phyloP scores from a whole-genome alignment of 2,888 invertebrate species.

The Epinotia nisella region DNA sequence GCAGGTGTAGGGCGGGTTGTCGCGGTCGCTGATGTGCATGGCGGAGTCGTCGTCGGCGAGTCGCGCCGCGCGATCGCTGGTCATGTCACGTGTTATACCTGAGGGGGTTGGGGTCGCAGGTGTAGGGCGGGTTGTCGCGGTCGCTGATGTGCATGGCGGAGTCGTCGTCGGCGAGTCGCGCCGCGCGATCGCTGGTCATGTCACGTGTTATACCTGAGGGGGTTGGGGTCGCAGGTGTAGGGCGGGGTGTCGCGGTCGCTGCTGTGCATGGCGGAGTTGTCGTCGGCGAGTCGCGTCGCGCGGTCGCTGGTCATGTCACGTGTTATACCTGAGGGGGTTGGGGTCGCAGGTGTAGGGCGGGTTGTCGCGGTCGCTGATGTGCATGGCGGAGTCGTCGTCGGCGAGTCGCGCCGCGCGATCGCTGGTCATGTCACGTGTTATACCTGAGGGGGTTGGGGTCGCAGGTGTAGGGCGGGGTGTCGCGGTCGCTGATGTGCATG shows the following conservation, averaged over 20 bases:
- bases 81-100: no score
- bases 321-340: constrained; percentile 74
- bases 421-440: neutral
- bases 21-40: no score
- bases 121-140: no score
- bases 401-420: constrained; percentile 58
- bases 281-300: constrained; percentile 58
- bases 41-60: no score
- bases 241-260: constrained; percentile 69
- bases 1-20: no score
- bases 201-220: no score
- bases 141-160: no score
- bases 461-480: constrained; percentile 71
- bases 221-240: no score
- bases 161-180: no score
- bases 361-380: constrained; percentile 69
- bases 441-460: constrained; percentile 81
- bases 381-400: constrained; percentile 73
- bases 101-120: no score
- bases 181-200: no score
- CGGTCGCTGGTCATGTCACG: constrained; percentile 78
- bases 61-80: no score
- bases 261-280: constrained; percentile 1
- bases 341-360: constrained; percentile 78
- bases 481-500: constrained; percentile 78